Evolutionary conservation across 1,140 invertebrate genomes (phyloP), one percentile per base, ranked within the genome.

Genomic region (silkworm (Bombyx mori)): DNA sequence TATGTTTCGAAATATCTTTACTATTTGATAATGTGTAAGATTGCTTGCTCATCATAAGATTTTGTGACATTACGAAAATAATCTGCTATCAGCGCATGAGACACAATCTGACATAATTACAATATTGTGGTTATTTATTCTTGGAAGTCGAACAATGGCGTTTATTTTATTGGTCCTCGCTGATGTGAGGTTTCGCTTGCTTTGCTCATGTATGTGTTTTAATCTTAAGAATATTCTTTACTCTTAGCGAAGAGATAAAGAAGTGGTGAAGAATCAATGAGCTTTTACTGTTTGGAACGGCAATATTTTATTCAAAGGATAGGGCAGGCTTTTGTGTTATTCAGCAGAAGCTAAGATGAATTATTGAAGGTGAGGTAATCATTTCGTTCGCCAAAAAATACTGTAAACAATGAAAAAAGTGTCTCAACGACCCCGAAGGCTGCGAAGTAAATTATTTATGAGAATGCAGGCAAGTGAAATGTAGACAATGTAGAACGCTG

Each of bases 281-380:
- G 22, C 48, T 18, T 63, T 55, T 62, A 63, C 58, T 35, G 26
- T 5, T 35, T 35, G 26, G 26, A 65, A 65, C 63, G 58, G 57
- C 60, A 62, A 71, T 71, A 63, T 68, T 68, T 71, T 68, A 71
- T 71, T 71, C 66, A 71, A 58, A 54, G 64, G 60, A 68, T 64
- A 71, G 62, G 61, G 65, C 61, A 64, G 66, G 63, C 66, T 63
- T 71, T 71, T 71, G 68, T 70, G 66, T 71, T 66, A 62, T 63
- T 62, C 56, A 60, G 62, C 66, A 66, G 60, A 62, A 65, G 61
- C 61, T 68, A 63, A 61, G 66, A 71, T 71, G 68, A 71, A 68
- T 66, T 71, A 68, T 71, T 71, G 62, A 71, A 56, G 59, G 64
- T 62, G 62, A 64, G 66, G 63, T 71, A 71, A 71, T 71, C 66